Evolutionary conservation across 1,140 invertebrate genomes (phyloP), one percentile per base, ranked within the genome.

Genomic region (Sweltsa coloradensis): DNA sequence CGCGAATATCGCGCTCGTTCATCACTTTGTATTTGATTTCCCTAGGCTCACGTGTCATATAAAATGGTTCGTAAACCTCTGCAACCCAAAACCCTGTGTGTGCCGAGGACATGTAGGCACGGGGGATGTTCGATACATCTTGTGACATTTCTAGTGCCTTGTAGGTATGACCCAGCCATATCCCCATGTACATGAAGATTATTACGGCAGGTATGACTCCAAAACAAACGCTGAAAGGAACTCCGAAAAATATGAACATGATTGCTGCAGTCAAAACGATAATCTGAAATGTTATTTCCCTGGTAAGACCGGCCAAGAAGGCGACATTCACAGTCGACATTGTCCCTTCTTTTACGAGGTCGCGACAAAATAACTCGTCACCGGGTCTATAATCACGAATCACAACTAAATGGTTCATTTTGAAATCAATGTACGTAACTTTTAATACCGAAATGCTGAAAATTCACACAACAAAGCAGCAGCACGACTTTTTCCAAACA

Each of bases 81-180:
- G 69, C 70, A 16, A 73, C 61, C 67, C 70, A 72, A 51, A 72
- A 73, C 21, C 66, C 66, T 1, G 67, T 67, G 53, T 70, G 68
- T 22, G 57, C 51, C 0, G 53, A 52, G 3, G 62, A 61, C 63
- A 70, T 67, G 45, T 72, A 72, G 22, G 58, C 47, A 39, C 65
- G 66, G 44, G 45, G 49, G 55, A 53, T 57, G 31, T 55, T 45
- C 5, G 47, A 47, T 31, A 72, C 49, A 57, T 73, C 70, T 51
- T 60, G 54, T 36, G 63, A 57, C 42, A 71, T 55, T 50, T 68
- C 61, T 14, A 57, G 55, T 23, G 64, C 59, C 60, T 69, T 72
- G 5, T 61, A 57, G 11, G 53, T 57, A 49, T 69, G 70, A 13
- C 55, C 58, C 18, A 57, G 9, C 50, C 65, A 73, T 36, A 71